phyloP scores from a whole-genome alignment of 2,113 vertebrate species.

The Pangasianodon gigas region DNA sequence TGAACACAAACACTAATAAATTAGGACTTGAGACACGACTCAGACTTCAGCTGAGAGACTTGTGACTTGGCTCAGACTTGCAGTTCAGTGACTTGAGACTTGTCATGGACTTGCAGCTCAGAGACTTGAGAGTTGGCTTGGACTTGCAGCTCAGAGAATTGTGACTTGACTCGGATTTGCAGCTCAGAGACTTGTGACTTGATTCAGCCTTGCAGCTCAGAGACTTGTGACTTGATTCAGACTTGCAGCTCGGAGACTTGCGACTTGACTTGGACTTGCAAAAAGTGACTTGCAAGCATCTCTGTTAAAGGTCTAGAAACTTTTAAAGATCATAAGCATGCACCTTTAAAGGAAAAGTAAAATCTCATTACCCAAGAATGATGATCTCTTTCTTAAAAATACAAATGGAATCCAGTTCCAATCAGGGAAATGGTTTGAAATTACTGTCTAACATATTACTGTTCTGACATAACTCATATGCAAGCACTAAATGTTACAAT shows the following conservation, averaged over 20 bases:
- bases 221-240: not conserved
- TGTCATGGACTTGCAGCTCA: not conserved
- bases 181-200: no score
- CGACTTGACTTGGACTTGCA: not conserved
- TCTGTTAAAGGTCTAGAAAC: not conserved
- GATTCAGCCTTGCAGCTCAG: not conserved
- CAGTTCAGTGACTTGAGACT: not conserved
- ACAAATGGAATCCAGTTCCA: not conserved
- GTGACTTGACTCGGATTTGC: not conserved
- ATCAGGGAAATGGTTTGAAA: not conserved
- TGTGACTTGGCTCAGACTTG: not conserved
- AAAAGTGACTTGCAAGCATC: constrained; percentile 1
- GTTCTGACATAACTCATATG: not conserved
- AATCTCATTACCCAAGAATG: not conserved
- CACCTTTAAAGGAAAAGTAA: not conserved
- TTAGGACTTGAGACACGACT: not conserved
- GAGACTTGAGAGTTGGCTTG: not conserved
- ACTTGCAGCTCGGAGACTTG: not conserved
- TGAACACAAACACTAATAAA: not conserved
- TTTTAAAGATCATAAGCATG: not conserved
- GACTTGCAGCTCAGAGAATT: not conserved
- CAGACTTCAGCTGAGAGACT: not conserved
- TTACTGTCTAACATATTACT: constrained; percentile 11
- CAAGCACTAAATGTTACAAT: constrained; percentile 9
- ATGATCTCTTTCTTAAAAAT: not conserved